A percentile compares a stretch with the other conserved stretches of the same genome.
Evolutionary conservation across 2,888 invertebrate species (phyloP).

Genomic region (Lumbricus terrestris): DNA sequence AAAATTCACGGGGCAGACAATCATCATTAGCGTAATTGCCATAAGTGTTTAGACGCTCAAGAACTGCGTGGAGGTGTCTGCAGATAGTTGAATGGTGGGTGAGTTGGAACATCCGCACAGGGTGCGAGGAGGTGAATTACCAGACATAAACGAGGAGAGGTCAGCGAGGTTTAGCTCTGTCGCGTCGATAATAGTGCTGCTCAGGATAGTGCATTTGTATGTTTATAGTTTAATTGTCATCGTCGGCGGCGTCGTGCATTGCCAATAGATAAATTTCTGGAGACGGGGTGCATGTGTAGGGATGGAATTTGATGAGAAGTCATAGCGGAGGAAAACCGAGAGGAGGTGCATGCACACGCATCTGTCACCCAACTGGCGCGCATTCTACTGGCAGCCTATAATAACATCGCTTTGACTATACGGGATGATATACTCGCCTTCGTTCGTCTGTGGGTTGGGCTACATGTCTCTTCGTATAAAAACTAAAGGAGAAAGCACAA

Average conservation of each 20-base stretch:
- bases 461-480: background rate
- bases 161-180: background rate
- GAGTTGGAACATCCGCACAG: background rate
- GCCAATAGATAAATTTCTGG: background rate
- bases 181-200: background rate
- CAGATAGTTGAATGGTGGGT: background rate
- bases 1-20: background rate
- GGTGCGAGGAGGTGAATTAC: background rate
- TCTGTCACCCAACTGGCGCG: background rate
- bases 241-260: background rate
- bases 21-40: background rate
- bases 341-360: background rate
- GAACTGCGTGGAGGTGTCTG: background rate
- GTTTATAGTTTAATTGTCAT: slow-evolving; percentile 3
- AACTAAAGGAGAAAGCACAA: background rate
- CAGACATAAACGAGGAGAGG: background rate
- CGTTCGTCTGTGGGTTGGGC: background rate
- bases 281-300: background rate
- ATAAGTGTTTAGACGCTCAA: background rate
- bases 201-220: background rate
- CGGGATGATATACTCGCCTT: background rate
- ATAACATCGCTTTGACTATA: background rate
- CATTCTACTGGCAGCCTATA: background rate
- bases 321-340: background rate
- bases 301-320: background rate